These are phyloP conservation scores for Gonocerus acuteangulatus DNA, from an alignment of 2,888 invertebrate genomes.

Conservation along the genomic window DNA sequence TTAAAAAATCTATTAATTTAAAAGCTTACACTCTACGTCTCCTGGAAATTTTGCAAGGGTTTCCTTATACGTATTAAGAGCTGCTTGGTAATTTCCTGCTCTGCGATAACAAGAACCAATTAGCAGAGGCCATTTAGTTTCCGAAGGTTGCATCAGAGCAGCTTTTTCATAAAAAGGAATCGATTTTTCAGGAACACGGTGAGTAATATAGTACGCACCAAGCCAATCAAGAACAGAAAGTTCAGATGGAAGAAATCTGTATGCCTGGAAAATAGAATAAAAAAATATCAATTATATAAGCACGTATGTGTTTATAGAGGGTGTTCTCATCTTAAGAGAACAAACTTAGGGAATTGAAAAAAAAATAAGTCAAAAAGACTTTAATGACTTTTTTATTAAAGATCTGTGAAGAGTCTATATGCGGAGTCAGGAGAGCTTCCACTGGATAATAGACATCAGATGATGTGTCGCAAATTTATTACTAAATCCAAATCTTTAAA, in stretches of 20 bases:
- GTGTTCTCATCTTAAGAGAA: no score
- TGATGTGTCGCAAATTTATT: no score
- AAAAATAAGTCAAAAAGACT: no score
- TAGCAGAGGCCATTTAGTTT: constrained; percentile 78
- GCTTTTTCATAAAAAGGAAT: constrained; percentile 74
- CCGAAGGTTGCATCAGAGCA: constrained; percentile 64
- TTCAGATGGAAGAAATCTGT: constrained; percentile 62
- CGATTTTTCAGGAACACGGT: constrained; percentile 82
- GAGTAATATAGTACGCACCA: constrained; percentile 79
- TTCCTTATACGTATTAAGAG: constrained; percentile 71
- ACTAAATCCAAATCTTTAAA: no score
- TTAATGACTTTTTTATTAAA: no score
- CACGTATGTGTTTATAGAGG: no score
- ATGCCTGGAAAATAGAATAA: constrained; percentile 49
- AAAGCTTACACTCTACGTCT: constrained; percentile 73
- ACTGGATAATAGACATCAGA: no score
- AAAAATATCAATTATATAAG: no score
- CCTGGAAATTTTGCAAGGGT: constrained; percentile 88
- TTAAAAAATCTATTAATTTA: no score
- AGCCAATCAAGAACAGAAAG: constrained; percentile 78
- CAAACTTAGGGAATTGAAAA: no score
- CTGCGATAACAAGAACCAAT: constrained; percentile 77
- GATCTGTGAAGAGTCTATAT: no score
- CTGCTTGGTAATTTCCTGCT: constrained; percentile 76
- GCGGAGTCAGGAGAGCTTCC: no score